A percentile compares a stretch with the other conserved stretches of the same genome.
phyloP scores from a whole-genome alignment of 2,797 vertebrate genomes.

The Scolopax bukidnonensis region DNA sequence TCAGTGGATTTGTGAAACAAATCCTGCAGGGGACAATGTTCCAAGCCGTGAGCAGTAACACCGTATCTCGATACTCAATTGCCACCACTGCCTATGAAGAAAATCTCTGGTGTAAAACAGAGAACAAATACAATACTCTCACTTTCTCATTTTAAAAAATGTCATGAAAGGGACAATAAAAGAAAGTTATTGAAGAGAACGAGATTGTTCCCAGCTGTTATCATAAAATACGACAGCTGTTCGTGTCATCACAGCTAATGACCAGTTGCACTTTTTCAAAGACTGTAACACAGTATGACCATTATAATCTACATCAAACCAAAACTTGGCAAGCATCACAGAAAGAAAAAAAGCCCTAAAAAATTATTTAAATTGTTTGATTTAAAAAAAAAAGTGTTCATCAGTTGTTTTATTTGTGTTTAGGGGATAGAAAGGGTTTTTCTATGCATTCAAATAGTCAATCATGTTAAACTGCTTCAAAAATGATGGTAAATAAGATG shows the following conservation, averaged over 20 bases:
- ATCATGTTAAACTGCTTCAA: background rate
- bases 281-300: conserved; percentile 43
- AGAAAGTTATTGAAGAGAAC: conserved; percentile 58
- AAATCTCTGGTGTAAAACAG: conserved; percentile 47
- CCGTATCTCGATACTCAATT: conserved; percentile 23
- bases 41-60: conserved; percentile 4
- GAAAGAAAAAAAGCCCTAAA: background rate
- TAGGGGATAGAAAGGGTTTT: background rate
- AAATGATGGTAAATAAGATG: background rate
- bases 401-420: background rate
- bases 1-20: background rate
- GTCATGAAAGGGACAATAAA: conserved; percentile 46
- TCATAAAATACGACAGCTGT: conserved; percentile 62
- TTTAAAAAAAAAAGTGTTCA: background rate
- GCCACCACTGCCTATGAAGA: conserved; percentile 23
- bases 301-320: conserved; percentile 49
- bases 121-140: conserved; percentile 38
- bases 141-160: conserved; percentile 42
- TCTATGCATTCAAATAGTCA: background rate
- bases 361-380: background rate
- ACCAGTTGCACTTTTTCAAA: conserved; percentile 52
- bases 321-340: background rate
- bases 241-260: conserved; percentile 49
- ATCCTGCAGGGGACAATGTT: conserved; percentile 15
- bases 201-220: conserved; percentile 66